Evolutionary conservation across 2,797 vertebrate genomes (phyloP), one percentile per base, ranked within the genome.

Genomic region (Odontamblyopus lacepedii): DNA sequence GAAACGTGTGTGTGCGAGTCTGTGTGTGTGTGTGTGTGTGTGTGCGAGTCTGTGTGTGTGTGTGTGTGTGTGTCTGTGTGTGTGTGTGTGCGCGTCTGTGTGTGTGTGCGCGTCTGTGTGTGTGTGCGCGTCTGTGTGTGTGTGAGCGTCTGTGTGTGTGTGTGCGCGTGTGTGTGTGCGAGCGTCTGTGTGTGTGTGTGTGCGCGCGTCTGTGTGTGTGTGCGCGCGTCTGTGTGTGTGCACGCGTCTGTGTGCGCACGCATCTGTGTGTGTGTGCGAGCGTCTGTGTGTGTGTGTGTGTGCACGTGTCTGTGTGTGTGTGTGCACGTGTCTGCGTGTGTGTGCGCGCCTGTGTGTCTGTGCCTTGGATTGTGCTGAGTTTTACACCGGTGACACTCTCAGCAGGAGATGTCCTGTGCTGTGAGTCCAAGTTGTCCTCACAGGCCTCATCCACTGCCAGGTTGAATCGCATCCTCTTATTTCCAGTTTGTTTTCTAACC

Each of bases 361-460:
- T 44, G 41, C 12, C n/a, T 1, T 19, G 3, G 41, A 13, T 13
- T 44, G 41, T 15, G 41, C n/a, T 56, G 53, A 9, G 53, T 23
- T 26, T 56, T 56, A n/a, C 53, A 56, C 53, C 26, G n/a, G 41
- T 78, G 75, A 75, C 76, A 65, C 48, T 55, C 48, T 71, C 69
- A 71, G 70, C 72, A 70, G 71, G 78, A 59, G 65, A 56, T 73
- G 65, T 73, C 81, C 59, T 55, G 38, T 15, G 69, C 62, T 73
- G 62, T 55, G 75, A 73, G 71, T 57, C 23, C 55, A 57, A 56
- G n/a, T 66, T 78, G 68, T 61, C 57, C 56, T 74, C 48, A 18
- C 15, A 19, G 16, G 57, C 65, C 38, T 53, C 48, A 62, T 56
- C 56, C 41, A 48, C 50, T 0, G 0, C 16, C 13, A 44, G 2